phyloP scores from a whole-genome alignment of 2,888 invertebrate genomes.

The Ferrisia virgata region DNA sequence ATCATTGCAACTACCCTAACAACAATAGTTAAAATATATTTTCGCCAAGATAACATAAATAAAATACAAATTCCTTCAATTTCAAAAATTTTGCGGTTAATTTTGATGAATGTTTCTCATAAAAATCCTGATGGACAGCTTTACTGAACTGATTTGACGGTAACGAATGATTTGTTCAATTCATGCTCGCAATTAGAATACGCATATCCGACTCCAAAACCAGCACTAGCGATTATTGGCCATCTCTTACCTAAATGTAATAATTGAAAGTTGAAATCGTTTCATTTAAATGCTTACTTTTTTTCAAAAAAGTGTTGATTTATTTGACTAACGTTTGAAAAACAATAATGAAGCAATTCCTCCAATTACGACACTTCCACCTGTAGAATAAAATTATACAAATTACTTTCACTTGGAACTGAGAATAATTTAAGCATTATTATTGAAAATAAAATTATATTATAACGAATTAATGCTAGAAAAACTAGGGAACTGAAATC shows the following conservation, averaged over 20 bases:
- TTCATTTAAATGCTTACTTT: not conserved
- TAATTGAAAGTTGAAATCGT: not conserved
- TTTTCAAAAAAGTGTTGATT: not conserved
- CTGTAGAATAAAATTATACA: conserved; percentile 58
- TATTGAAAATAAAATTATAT: too few relatives aligned
- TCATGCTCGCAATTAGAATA: conserved; percentile 82
- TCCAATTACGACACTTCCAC: conserved; percentile 76
- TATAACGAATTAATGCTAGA: too few relatives aligned
- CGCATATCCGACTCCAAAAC: conserved; percentile 87
- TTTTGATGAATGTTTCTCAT: not conserved
- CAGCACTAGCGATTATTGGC: conserved; percentile 84
- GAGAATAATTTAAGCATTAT: not conserved
- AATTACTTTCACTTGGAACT: not conserved
- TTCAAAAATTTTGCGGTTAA: not conserved
- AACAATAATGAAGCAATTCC: conserved; percentile 77
- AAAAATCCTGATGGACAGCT: not conserved
- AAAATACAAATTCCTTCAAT: not conserved
- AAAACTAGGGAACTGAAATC: conserved; percentile 50
- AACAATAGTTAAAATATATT: not conserved
- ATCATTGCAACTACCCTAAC: not conserved
- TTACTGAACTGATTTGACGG: conserved; percentile 18
- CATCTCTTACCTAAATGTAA: conserved; percentile 66
- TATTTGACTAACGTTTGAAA: conserved; percentile 64
- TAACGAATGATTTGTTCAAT: conserved; percentile 53
- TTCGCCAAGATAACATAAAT: not conserved